Conservation (phyloP, 2,113 vertebrate genomes). For the Chrysochloris asiatica region DNA sequence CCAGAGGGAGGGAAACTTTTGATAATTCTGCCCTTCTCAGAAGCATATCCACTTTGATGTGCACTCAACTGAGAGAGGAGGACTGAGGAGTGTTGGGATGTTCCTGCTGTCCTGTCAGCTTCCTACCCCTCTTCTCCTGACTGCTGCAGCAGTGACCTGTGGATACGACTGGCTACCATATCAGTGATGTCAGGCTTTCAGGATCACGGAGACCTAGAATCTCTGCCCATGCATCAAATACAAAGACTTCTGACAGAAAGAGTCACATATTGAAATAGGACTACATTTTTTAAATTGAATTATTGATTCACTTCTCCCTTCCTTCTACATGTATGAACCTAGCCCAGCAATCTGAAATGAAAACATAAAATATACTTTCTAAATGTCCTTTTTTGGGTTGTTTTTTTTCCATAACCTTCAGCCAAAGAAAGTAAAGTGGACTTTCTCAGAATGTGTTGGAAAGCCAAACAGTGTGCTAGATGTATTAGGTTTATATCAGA, state of each 20-base stretch:
- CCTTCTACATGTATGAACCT: background rate
- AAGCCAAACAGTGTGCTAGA: conserved; percentile 61
- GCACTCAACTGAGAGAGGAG: background rate
- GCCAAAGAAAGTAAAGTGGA: conserved; percentile 8
- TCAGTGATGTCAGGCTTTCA: background rate
- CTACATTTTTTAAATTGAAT: background rate
- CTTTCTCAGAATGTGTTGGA: conserved; percentile 38
- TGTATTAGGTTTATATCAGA: conserved; percentile 25
- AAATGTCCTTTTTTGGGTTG: background rate
- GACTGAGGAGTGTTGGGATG: too few species aligned
- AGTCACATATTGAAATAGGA: background rate
- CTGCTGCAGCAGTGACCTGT: rapidly evolving
- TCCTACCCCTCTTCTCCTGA: background rate
- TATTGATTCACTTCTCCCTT: background rate
- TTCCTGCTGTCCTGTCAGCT: background rate
- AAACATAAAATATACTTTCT: conserved; percentile 26
- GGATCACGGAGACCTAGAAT: background rate
- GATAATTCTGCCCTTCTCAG: background rate
- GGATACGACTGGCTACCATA: rapidly evolving
- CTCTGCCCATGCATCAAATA: background rate
- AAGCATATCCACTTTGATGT: background rate
- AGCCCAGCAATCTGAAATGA: background rate
- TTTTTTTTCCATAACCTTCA: conserved; percentile 45
- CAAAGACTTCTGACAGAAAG: background rate
- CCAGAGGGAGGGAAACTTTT: background rate